These are phyloP conservation scores for Nothobranchius furzeri DNA, from an alignment of 2,113 vertebrate genomes.

Conservation along the genomic window DNA sequence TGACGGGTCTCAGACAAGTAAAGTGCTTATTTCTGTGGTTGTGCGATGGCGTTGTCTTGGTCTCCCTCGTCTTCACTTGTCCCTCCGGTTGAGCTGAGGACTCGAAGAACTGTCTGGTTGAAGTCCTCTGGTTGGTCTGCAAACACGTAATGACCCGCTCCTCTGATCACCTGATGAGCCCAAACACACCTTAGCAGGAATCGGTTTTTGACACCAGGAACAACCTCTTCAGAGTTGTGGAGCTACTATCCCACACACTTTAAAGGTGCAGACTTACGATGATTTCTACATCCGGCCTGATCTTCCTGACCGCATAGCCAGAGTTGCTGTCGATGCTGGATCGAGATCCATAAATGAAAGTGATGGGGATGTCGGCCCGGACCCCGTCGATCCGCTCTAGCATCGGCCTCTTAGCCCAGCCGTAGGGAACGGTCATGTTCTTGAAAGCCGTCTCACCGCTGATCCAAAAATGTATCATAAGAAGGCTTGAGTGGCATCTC, in stretches of 20 bases:
- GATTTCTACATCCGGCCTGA: constrained; percentile 86
- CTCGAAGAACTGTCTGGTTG: constrained; percentile 88
- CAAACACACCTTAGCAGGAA: constrained; percentile 7
- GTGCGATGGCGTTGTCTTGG: background rate
- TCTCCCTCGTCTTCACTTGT: background rate
- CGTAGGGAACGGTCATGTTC: constrained; percentile 94
- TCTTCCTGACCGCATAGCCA: constrained; percentile 85
- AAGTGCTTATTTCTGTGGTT: constrained; percentile 34
- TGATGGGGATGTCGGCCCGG: constrained; percentile 84
- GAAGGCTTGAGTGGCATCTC: background rate
- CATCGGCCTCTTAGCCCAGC: constrained; percentile 93
- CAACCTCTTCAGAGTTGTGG: no score
- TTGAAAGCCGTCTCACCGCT: constrained; percentile 94
- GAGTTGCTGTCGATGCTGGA: constrained; percentile 94
- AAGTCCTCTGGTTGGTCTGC: constrained; percentile 95
- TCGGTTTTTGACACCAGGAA: no score
- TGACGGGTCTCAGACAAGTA: constrained; percentile 25
- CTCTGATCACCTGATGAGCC: constrained; percentile 86
- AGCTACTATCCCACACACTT: no score
- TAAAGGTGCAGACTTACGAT: constrained; percentile 76
- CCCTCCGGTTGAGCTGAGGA: constrained; percentile 79
- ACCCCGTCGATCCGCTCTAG: constrained; percentile 85
- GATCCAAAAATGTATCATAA: constrained; percentile 15
- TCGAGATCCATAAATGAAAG: constrained; percentile 92
- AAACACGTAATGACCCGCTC: constrained; percentile 94